Conservation (phyloP, 2,888 invertebrate species). For the Plagodis pulveraria region DNA sequence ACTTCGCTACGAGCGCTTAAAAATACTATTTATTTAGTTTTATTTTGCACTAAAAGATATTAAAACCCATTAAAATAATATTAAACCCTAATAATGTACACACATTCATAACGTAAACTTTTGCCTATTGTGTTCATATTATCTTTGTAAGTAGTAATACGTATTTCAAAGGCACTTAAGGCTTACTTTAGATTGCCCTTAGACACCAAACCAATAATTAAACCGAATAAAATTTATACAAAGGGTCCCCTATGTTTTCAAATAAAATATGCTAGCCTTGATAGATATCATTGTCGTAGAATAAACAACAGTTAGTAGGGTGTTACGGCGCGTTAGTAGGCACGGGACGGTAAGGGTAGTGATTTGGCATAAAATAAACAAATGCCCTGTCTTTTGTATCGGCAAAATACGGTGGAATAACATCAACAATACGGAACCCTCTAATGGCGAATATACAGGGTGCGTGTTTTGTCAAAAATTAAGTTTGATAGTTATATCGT, state of each 20-base stretch:
- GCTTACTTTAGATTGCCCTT: too few relatives aligned
- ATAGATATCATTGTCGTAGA: constrained; percentile 69
- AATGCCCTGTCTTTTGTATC: constrained; percentile 69
- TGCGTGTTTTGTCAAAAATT: constrained; percentile 34
- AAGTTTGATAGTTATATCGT: not conserved
- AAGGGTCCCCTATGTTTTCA: constrained; percentile 69
- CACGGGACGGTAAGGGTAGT: constrained; percentile 57
- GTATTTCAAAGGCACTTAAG: too few relatives aligned
- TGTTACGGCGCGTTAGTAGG: constrained; percentile 19
- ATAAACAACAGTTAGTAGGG: not conserved
- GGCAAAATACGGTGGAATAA: constrained; percentile 78
- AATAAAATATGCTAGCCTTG: constrained; percentile 71
- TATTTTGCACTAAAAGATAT: too few relatives aligned
- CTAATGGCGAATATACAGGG: constrained; percentile 62
- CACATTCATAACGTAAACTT: too few relatives aligned
- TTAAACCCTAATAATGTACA: too few relatives aligned
- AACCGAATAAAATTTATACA: not conserved
- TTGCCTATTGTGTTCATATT: too few relatives aligned
- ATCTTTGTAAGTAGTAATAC: too few relatives aligned
- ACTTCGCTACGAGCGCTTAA: too few relatives aligned
- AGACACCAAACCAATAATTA: too few relatives aligned
- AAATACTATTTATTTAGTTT: too few relatives aligned
- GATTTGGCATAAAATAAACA: constrained; percentile 83
- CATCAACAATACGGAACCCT: constrained; percentile 73
- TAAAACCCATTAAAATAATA: too few relatives aligned